These are phyloP conservation scores for Lasius platythorax DNA, from an alignment of 2,888 invertebrate genomes.

Conservation along the genomic window DNA sequence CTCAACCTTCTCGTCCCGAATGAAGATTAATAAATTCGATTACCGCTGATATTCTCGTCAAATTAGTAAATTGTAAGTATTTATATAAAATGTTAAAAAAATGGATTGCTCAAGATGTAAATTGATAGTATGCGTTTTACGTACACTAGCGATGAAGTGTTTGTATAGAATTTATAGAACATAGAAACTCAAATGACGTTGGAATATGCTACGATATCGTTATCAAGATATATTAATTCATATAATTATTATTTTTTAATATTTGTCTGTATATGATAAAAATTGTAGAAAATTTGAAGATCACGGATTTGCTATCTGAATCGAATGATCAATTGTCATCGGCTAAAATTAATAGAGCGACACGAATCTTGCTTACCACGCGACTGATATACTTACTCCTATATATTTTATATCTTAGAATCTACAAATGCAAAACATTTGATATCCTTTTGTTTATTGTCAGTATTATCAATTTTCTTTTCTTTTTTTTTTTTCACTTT, in stretches of 20 bases:
- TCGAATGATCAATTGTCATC: conserved; percentile 7
- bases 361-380: conserved; percentile 29
- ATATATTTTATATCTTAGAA: conserved; percentile 48
- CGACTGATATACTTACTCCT: conserved; percentile 43
- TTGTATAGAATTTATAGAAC: neutral
- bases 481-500: conserved; percentile 33
- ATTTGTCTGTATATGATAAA: neutral
- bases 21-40: conserved; percentile 53
- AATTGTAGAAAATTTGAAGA: neutral
- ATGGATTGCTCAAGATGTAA: neutral
- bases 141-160: neutral
- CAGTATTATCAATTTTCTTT: conserved; percentile 44
- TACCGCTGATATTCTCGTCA: neutral
- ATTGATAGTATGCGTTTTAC: neutral
- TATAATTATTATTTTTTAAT: conserved; percentile 1
- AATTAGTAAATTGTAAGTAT: neutral
- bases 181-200: neutral
- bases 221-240: neutral
- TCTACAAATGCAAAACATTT: conserved; percentile 52
- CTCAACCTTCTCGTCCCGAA: conserved; percentile 92
- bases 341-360: conserved; percentile 27
- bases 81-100: neutral
- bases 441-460: conserved; percentile 62
- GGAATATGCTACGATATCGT: neutral
- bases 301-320: neutral